phyloP scores from a whole-genome alignment of 2,888 invertebrate genomes.

The Craniophora ligustri region DNA sequence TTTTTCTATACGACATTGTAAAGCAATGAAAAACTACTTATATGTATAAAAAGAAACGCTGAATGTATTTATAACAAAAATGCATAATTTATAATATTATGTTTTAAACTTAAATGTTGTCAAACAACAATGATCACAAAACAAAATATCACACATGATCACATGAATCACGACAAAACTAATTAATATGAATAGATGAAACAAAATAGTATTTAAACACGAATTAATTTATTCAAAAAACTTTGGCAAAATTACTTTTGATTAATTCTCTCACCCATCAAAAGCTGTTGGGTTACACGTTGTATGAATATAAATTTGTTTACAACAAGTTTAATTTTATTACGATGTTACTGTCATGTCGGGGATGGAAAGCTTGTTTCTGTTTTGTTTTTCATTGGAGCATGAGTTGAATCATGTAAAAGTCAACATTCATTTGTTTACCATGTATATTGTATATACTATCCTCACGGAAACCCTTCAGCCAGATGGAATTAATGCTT shows the following conservation, averaged over 20 bases:
- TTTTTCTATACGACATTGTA: neutral
- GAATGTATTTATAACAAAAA: too few relatives aligned
- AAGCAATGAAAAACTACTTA: too few relatives aligned
- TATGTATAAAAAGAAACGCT: too few relatives aligned
- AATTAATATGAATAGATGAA: neutral
- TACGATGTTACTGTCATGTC: neutral
- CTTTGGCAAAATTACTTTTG: neutral
- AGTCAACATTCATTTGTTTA: too few relatives aligned
- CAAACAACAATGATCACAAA: too few relatives aligned
- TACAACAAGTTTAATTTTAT: neutral
- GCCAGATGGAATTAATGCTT: too few relatives aligned
- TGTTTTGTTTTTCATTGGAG: neutral
- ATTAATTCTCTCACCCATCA: neutral
- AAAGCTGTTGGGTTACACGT: neutral
- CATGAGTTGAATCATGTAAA: neutral
- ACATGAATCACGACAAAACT: too few relatives aligned
- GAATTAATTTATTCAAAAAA: neutral
- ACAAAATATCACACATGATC: too few relatives aligned
- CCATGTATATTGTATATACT: too few relatives aligned
- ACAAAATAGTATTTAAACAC: neutral
- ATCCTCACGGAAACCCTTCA: too few relatives aligned
- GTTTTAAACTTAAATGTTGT: too few relatives aligned
- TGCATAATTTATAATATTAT: too few relatives aligned
- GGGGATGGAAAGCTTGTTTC: neutral
- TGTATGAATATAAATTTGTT: conserved; percentile 2